These are phyloP conservation scores for Busseola fusca DNA, from an alignment of 2,888 invertebrate species.

Conservation along the genomic window DNA sequence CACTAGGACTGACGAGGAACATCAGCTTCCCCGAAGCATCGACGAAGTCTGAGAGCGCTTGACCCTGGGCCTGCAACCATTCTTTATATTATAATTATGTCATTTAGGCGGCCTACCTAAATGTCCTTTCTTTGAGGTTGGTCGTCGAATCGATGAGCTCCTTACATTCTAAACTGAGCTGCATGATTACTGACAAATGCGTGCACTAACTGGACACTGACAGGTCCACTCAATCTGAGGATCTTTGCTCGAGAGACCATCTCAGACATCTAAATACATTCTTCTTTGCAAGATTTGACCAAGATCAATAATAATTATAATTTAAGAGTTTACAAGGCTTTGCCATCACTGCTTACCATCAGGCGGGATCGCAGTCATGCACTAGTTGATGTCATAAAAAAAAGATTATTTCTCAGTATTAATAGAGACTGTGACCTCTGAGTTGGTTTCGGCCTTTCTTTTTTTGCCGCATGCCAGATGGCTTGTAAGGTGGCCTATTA, in stretches of 20 bases:
- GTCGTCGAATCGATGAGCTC: neutral
- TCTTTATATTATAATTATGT: neutral
- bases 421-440: no score
- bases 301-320: neutral
- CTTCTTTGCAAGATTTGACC: neutral
- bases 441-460: neutral
- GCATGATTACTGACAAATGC: neutral
- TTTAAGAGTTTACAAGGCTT: no score
- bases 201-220: neutral
- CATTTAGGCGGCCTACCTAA: neutral
- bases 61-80: slow-evolving; percentile 62
- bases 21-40: slow-evolving; percentile 68
- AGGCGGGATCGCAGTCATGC: no score
- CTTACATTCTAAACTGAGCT: neutral
- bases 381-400: no score
- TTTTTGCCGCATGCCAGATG: neutral
- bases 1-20: slow-evolving; percentile 65
- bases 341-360: no score
- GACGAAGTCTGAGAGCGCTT: slow-evolving; percentile 65
- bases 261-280: neutral
- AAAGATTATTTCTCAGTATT: neutral
- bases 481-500: neutral
- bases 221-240: neutral
- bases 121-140: neutral
- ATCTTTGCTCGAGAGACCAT: neutral